phyloP scores from a whole-genome alignment of 2,888 invertebrate species.

The Deilephila elpenor region DNA sequence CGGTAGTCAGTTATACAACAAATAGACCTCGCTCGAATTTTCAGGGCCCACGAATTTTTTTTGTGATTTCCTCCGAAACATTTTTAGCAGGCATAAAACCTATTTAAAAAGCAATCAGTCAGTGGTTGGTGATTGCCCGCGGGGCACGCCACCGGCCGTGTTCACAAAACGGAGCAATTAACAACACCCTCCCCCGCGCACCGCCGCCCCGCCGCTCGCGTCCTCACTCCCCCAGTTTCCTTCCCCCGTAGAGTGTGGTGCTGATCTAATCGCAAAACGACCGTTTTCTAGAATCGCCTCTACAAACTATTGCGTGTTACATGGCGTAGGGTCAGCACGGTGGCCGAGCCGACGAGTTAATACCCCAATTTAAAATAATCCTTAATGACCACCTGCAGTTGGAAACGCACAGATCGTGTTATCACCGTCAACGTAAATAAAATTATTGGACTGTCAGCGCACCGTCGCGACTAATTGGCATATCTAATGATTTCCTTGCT shows the following conservation, averaged over 20 bases:
- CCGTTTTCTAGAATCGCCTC: conserved; percentile 84
- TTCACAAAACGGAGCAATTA: conserved; percentile 85
- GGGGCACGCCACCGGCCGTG: conserved; percentile 81
- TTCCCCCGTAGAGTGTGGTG: conserved; percentile 52
- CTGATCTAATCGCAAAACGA: conserved; percentile 84
- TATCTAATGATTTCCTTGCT: not conserved
- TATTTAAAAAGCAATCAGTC: conserved; percentile 85
- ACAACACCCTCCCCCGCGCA: conserved; percentile 67
- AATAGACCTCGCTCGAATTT: conserved; percentile 65
- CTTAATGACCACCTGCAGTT: conserved; percentile 25
- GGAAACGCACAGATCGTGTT: not conserved
- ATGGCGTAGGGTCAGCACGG: conserved; percentile 51
- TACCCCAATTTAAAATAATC: conserved; percentile 27
- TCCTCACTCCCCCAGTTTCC: conserved; percentile 52
- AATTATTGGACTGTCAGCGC: not conserved
- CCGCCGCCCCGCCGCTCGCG: conserved; percentile 48
- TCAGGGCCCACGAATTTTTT: conserved; percentile 70
- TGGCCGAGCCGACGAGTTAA: conserved; percentile 38
- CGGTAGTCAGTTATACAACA: conserved; percentile 61
- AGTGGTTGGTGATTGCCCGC: conserved; percentile 80
- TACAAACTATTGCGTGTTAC: conserved; percentile 79
- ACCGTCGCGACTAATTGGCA: not conserved
- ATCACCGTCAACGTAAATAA: conserved; percentile 8
- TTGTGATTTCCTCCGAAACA: conserved; percentile 77
- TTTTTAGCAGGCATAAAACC: conserved; percentile 83